Evolutionary conservation across 2,888 invertebrate species (phyloP).

Genomic region (Iselma pallidipennis): DNA sequence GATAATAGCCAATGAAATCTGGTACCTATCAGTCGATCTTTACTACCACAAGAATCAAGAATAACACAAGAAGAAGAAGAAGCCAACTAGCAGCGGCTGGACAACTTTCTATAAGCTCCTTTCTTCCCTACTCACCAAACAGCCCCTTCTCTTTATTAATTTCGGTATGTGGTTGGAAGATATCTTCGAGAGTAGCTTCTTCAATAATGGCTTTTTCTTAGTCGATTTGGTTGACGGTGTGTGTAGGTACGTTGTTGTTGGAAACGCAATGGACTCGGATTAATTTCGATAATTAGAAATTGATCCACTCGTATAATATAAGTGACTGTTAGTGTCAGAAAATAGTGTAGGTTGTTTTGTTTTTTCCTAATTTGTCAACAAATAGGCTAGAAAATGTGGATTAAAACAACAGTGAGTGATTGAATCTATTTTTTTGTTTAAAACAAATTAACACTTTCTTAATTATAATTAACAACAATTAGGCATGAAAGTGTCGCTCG

Average conservation of each 20-base stretch:
- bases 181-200: constrained; percentile 33
- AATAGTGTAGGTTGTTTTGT: constrained; percentile 10
- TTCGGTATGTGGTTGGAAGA: constrained; percentile 15
- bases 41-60: constrained; percentile 7
- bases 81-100: constrained; percentile 37
- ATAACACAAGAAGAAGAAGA: background rate
- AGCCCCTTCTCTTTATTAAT: constrained; percentile 30
- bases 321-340: constrained; percentile 29
- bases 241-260: constrained; percentile 10
- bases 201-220: constrained; percentile 24
- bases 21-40: background rate
- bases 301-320: too few relatives aligned
- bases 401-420: constrained; percentile 24
- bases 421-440: background rate
- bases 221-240: constrained; percentile 27
- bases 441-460: background rate
- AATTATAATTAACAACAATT: background rate
- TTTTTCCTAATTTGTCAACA: constrained; percentile 3
- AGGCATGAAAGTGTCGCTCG: background rate
- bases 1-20: background rate
- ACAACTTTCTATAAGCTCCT: constrained; percentile 50
- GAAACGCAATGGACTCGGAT: constrained; percentile 25
- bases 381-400: constrained; percentile 23
- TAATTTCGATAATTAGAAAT: constrained; percentile 30
- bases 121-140: constrained; percentile 45